Evolutionary conservation across 2,888 invertebrate genomes (phyloP), one percentile per base, ranked within the genome.

Genomic region (Torymus auratus): DNA sequence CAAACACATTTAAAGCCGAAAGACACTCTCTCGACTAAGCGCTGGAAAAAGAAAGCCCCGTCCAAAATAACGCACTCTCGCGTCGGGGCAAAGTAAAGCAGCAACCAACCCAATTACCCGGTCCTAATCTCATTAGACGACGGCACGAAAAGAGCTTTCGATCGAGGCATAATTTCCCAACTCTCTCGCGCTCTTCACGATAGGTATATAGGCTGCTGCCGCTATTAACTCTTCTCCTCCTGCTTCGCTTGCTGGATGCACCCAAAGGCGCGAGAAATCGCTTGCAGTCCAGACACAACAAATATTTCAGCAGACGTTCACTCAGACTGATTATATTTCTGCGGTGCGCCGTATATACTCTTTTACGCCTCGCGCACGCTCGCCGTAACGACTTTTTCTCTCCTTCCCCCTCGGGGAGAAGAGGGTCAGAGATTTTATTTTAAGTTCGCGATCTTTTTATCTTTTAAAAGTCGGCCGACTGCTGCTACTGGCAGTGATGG

Each of bases 371-470:
- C n/a, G 13, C 17, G 1, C 17, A 17, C 52, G 3, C 23, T 2
- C 15, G 11, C 11, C 13, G 50, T 15, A 65, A 65, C 52, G 15
- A 65, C 50, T 65, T 65, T 52, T 17, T 13, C 65, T 52, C 52
- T 52, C 52, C 17, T 50, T 52, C 0, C 52, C 11, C 15, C 0
- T 15, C 17, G 14, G 15, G 13, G 7, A 41, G 41, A 41, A 52
- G 65, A 65, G 15, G 52, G 52, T 65, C 65, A 50, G 65, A 52
- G 41, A 41, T 41, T 65, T 52, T 65, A 65, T 65, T 65, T 65
- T 65, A 52, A 65, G 52, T 65, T 65, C 52, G 11, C 13, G 17
- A 65, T 65, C 50, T 65, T 65, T 65, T 65, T 65, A 65, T 65
- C 65, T 52, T 61, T 65, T 11, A 65, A 65, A 65, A 65, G 15